Percentiles rank a stretch among this genome's conserved stretches.
phyloP scores from a whole-genome alignment of 2,797 vertebrate genomes.

The Argentina silus region DNA sequence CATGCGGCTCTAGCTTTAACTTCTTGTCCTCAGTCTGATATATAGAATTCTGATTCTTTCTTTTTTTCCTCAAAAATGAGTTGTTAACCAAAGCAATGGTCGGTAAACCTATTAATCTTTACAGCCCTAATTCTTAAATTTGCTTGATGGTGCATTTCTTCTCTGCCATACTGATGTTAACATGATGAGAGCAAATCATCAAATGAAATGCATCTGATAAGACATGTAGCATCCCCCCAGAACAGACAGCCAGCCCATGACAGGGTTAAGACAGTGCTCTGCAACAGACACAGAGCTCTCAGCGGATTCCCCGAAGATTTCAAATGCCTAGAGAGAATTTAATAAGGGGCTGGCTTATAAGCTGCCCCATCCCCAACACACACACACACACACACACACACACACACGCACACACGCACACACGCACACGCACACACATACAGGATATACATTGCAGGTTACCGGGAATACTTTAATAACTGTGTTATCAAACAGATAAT shows the following conservation, averaged over 20 bases:
- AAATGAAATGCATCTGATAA: conserved; percentile 26
- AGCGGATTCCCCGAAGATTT: conserved; percentile 41
- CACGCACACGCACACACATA: not conserved
- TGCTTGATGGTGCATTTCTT: conserved; percentile 4
- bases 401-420: conserved; percentile 21
- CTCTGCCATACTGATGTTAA: conserved; percentile 13
- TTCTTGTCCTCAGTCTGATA: too few species aligned
- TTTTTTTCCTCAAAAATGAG: too few species aligned
- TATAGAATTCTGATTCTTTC: too few species aligned
- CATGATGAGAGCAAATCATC: conserved; percentile 33
- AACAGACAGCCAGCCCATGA: not conserved
- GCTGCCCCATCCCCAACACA: conserved; percentile 41
- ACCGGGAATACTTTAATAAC: too few species aligned
- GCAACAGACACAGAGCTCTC: conserved; percentile 55
- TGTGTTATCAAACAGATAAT: too few species aligned
- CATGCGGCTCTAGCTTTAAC: too few species aligned
- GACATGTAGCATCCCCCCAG: not conserved
- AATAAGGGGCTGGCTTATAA: conserved; percentile 51
- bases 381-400: not conserved
- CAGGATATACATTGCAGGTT: not conserved
- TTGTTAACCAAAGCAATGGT: too few species aligned
- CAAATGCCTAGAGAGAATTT: conserved; percentile 38
- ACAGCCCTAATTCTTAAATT: too few species aligned
- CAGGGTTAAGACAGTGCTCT: conserved; percentile 24
- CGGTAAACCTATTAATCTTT: too few species aligned